Evolutionary conservation across 2,888 invertebrate species (phyloP), one percentile per base, ranked within the genome.

Genomic region (Oscheius sp.): DNA sequence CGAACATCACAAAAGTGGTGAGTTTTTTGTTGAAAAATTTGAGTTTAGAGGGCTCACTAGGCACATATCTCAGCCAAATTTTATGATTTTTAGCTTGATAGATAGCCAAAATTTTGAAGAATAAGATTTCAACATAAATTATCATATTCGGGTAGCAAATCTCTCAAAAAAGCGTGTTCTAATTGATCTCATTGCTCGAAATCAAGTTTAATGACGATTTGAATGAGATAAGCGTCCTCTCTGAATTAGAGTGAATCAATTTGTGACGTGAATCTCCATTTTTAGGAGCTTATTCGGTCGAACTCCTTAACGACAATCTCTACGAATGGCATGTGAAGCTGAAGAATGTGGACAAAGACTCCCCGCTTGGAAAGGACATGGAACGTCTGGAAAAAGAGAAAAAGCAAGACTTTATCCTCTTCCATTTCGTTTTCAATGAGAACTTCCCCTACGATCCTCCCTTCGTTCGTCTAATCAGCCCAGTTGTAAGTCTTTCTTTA

Each of bases 251-350:
- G n/a, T n/a, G n/a, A n/a, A n/a, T n/a, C n/a, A n/a, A n/a, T n/a
- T n/a, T n/a, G n/a, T n/a, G n/a, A n/a, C n/a, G n/a, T n/a, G n/a
- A n/a, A 20, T 1, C 0, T 27, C 3, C n/a, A 6, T 25, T 42
- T 67, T 45, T 3, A 91, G 91, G 91, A 73, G 90, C 91, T 85
- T 92, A 91, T 87, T 90, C 90, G 81, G 90, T 93, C 89, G 97
- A 98, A 89, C 91, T 98, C 89, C 93, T 96, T 80, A 95, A 95
- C 88, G 98, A 95, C 81, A 82, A 83, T 48, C 91, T 98, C 79
- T 98, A 98, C 88, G 97, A 98, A 88, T 98, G 98, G 98, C 96
- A 96, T 89, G 93, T 98, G 85, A 92, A 94, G 86, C 91, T 98
- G 87, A 93, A 93, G 89, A 93, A 88, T 70, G 97, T 99, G 57